A percentile compares a stretch with the other conserved stretches of the same genome.
phyloP scores from a whole-genome alignment of 2,797 vertebrate species.

The Antrozous pallidus region DNA sequence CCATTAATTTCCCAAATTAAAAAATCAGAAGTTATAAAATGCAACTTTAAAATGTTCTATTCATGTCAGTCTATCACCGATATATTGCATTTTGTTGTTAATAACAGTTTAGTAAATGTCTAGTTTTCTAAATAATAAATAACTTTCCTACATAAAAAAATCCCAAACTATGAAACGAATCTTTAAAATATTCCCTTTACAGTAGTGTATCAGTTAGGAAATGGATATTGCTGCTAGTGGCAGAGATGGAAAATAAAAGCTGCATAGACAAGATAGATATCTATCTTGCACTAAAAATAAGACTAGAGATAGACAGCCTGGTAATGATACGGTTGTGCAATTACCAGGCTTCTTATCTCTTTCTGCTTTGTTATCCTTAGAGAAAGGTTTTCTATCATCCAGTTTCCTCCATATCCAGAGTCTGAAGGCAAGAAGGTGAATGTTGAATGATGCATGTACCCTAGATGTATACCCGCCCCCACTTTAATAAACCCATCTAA shows the following conservation, averaged over 20 bases:
- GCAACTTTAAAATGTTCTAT: background rate
- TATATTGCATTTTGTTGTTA: background rate
- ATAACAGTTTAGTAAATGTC: background rate
- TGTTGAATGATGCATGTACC: background rate
- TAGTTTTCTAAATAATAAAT: background rate
- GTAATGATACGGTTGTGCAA: background rate
- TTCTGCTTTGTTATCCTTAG: background rate
- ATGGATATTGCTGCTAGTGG: background rate
- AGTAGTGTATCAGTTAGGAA: background rate
- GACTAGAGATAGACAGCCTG: background rate
- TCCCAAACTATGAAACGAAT: background rate
- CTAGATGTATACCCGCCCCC: background rate
- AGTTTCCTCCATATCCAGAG: background rate
- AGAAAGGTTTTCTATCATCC: background rate
- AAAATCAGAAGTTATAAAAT: background rate
- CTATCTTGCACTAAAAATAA: background rate
- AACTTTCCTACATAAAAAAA: background rate
- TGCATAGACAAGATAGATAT: background rate
- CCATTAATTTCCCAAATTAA: background rate
- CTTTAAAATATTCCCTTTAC: background rate
- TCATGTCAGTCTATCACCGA: background rate
- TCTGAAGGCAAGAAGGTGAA: background rate
- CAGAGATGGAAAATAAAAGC: background rate
- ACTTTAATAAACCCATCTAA: background rate
- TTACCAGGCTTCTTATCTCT: background rate